Evolutionary conservation across 2,797 vertebrate genomes (phyloP), one percentile per base, ranked within the genome.

Genomic region (Calcarius lapponicus): DNA sequence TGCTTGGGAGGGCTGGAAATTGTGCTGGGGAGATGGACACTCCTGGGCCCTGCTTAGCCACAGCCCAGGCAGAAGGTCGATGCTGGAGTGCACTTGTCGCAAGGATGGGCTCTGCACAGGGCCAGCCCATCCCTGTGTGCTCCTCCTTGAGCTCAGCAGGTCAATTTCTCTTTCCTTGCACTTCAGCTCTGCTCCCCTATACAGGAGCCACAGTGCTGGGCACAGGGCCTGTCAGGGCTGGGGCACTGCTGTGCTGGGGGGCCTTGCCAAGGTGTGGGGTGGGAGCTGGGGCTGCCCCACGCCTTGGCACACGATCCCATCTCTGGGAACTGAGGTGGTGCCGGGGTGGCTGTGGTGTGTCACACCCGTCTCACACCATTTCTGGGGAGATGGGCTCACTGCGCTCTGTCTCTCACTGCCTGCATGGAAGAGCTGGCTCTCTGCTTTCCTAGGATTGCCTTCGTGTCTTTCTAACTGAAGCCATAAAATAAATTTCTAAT

Each of bases 401-500:
- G 34, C n/a, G 28, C 24, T 42, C 80, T 53, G 38, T 17, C 76
- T 51, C 45, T n/a, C 73, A 0, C 3, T 28, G 71, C 28, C 70
- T 53, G 54, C 21, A 3, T 2, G 19, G 38, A 34, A 61, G 21
- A 69, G 62, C 54, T 1, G 7, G 22, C 82, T 82, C 88, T 10
- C 0, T 60, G 72, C 51, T 69, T 75, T 47, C 65, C 57, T 42
- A 25, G 43, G 61, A 14, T 91, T 85, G 87, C 36, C 65, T 87
- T 65, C 80, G 4, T 31, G 67, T 83, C 84, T 89, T 87, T 89
- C 53, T 36, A 45, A 36, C 64, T 17, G 47, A 83, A 93, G 75
- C 42, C 50, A 54, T 91, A 47, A 93, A 66, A 90, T 73, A 84
- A 90, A 88, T 73, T 85, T 89, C 62, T 84, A 71, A 92, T 94